Evolutionary conservation across 1,140 invertebrate species (phyloP).

Genomic region (Meloidogyne hapla): DNA sequence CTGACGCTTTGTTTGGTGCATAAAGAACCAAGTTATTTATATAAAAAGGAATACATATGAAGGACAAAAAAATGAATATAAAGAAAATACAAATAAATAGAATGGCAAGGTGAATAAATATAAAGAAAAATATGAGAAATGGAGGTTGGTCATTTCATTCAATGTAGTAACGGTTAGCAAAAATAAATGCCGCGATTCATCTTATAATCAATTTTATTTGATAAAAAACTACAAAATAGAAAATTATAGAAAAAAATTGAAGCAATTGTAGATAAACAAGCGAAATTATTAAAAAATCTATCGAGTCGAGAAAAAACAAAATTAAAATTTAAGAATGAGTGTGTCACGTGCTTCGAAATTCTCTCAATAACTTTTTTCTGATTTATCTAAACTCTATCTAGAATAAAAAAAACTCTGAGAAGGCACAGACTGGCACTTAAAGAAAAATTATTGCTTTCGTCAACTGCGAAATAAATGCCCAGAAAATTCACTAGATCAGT

Average conservation of each 20-base stretch:
- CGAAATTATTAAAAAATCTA: too few species aligned
- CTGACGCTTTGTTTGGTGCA: not conserved
- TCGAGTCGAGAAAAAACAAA: too few species aligned
- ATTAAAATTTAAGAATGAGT: too few species aligned
- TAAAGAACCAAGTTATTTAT: not conserved
- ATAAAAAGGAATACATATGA: not conserved
- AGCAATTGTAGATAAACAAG: too few species aligned
- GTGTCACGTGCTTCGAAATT: not conserved
- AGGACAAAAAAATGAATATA: slow-evolving; percentile 1
- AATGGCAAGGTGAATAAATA: not conserved
- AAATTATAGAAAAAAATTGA: not conserved
- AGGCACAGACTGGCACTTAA: not conserved
- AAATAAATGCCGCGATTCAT: not conserved
- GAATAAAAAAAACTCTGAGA: not conserved
- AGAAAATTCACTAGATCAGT: not conserved
- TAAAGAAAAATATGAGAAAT: not conserved
- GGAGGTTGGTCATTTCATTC: slow-evolving; percentile 1
- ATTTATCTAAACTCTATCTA: not conserved
- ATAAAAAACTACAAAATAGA: not conserved
- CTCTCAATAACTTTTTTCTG: not conserved
- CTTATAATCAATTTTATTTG: not conserved
- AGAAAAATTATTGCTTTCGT: not conserved
- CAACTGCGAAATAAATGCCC: too few species aligned
- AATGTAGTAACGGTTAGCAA: not conserved
- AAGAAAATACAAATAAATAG: not conserved